Percentiles rank a stretch among this genome's conserved stretches.
phyloP scores from a whole-genome alignment of 1,140 invertebrate species.

The Bombus polaris region DNA sequence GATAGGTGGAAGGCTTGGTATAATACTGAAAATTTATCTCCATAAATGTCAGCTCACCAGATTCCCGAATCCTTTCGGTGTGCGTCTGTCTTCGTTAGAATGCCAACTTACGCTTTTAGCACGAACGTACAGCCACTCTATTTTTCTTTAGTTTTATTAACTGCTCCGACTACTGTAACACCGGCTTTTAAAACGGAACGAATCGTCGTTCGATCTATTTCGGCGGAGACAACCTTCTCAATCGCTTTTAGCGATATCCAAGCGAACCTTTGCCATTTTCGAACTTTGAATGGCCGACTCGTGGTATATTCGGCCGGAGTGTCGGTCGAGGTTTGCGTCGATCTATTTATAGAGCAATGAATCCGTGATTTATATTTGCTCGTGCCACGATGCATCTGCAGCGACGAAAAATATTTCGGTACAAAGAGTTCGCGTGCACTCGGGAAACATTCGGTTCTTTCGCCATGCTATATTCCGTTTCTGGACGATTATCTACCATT shows the following conservation, averaged over 20 bases:
- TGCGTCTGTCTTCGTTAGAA: too few species aligned
- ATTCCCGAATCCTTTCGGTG: too few species aligned
- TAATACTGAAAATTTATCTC: too few species aligned
- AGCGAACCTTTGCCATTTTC: constrained; percentile 40
- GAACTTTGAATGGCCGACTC: background rate
- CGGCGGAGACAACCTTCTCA: background rate
- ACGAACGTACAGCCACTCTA: background rate
- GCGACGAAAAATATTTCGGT: background rate
- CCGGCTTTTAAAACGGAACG: background rate
- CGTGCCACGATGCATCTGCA: background rate
- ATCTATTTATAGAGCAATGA: constrained; percentile 19
- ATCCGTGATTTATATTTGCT: constrained; percentile 9
- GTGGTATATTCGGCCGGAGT: background rate
- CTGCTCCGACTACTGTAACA: background rate
- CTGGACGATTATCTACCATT: background rate
- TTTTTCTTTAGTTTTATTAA: background rate
- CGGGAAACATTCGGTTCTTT: background rate
- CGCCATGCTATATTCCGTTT: too few species aligned
- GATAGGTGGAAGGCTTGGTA: background rate
- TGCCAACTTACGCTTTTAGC: constrained; percentile 2
- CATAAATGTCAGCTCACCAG: too few species aligned
- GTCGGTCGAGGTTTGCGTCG: background rate
- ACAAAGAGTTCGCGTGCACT: background rate
- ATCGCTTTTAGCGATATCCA: background rate
- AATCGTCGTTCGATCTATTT: constrained; percentile 27